Conservation (phyloP, 2,797 vertebrate species). For the Pantherophis vulpinus region DNA sequence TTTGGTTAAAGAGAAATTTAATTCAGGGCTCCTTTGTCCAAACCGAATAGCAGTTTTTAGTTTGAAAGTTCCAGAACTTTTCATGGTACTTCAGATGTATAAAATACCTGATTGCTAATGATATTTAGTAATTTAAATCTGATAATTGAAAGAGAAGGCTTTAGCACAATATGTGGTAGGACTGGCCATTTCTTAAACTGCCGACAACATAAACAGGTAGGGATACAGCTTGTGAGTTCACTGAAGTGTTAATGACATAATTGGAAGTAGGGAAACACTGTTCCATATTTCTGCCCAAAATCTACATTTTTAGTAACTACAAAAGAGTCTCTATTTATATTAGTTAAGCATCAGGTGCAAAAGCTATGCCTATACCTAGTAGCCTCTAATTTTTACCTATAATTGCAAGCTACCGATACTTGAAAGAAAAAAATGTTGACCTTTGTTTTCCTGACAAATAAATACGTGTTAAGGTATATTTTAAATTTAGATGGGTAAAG, state of each 20-base stretch:
- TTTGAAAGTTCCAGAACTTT: not conserved
- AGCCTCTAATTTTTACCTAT: not conserved
- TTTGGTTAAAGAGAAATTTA: not conserved
- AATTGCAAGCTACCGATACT: not conserved
- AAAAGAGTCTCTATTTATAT: not conserved
- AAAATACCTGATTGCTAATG: not conserved
- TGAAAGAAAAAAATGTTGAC: not conserved
- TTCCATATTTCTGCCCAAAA: not conserved
- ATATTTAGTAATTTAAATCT: not conserved
- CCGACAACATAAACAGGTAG: not conserved
- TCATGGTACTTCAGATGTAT: not conserved
- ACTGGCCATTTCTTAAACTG: not conserved
- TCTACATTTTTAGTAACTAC: not conserved
- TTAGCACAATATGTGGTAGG: not conserved
- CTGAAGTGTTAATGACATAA: not conserved
- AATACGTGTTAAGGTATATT: not conserved
- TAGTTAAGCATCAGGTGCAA: not conserved
- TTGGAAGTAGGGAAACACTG: not conserved
- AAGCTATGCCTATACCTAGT: not conserved
- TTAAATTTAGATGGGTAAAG: not conserved
- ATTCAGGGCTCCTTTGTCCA: not conserved
- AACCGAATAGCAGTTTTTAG: not conserved
- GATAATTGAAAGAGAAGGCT: not conserved
- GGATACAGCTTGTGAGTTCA: not conserved
- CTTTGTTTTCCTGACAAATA: not conserved